Percentiles rank a stretch among this genome's conserved stretches.
These are phyloP conservation scores for Lordiphosa clarofinis DNA, from an alignment of 1,140 invertebrate genomes.

Conservation along the genomic window DNA sequence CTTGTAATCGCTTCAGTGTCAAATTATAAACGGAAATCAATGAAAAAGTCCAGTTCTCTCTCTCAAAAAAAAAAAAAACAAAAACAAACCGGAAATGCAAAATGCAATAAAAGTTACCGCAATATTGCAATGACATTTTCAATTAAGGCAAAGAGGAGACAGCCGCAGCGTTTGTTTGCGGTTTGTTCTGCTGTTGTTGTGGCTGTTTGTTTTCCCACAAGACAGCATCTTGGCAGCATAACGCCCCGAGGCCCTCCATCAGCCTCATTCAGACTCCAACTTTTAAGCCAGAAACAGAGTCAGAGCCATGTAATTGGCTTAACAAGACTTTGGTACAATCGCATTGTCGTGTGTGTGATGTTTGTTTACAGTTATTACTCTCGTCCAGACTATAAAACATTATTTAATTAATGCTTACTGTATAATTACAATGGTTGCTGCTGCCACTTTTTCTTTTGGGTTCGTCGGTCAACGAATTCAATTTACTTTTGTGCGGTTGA, in stretches of 20 bases:
- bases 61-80: conserved; percentile 2
- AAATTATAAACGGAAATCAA: conserved; percentile 16
- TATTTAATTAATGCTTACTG: conserved; percentile 64
- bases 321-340: conserved; percentile 68
- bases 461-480: conserved; percentile 36
- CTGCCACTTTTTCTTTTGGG: conserved; percentile 25
- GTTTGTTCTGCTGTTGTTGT: conserved; percentile 10
- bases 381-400: conserved; percentile 56
- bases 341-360: conserved; percentile 32
- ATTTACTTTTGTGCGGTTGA: conserved; percentile 53
- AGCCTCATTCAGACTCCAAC: conserved; percentile 7
- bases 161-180: conserved; percentile 8
- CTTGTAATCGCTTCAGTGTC: conserved; percentile 44
- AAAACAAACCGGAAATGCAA: conserved; percentile 23
- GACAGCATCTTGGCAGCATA: conserved; percentile 38
- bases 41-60: not conserved
- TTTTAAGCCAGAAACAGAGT: conserved; percentile 15
- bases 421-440: conserved; percentile 50
- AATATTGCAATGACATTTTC: conserved; percentile 59
- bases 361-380: conserved; percentile 58
- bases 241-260: conserved; percentile 3
- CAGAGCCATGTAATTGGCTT: conserved; percentile 66
- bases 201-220: conserved; percentile 58
- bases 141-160: conserved; percentile 22
- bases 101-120: conserved; percentile 38